phyloP scores from a whole-genome alignment of 2,113 vertebrate species.

The Cettia cetti region DNA sequence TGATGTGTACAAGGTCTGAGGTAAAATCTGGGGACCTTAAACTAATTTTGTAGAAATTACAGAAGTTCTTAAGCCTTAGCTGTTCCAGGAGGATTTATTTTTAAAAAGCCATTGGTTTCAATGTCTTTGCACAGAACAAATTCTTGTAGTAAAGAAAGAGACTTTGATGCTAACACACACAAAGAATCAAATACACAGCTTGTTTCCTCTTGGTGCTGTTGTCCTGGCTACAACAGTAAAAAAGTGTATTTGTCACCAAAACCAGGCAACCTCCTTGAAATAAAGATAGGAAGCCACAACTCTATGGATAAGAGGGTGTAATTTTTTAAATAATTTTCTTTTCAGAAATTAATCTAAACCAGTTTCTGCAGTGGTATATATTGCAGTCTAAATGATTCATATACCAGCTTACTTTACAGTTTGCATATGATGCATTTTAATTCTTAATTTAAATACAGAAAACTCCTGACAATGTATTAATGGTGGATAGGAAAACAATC shows the following conservation, averaged over 20 bases:
- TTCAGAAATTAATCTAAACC: not conserved
- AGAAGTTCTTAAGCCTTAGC: not conserved
- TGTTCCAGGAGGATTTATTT: not conserved
- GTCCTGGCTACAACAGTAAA: not conserved
- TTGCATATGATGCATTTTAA: not conserved
- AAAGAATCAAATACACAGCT: not conserved
- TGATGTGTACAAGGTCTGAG: not conserved
- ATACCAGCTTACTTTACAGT: not conserved
- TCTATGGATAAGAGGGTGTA: not conserved
- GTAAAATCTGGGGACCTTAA: not conserved
- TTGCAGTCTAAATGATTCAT: not conserved
- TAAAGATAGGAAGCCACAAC: not conserved
- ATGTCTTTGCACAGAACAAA: not conserved
- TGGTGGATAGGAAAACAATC: not conserved
- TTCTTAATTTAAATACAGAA: slow-evolving; percentile 30
- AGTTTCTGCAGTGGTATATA: not conserved
- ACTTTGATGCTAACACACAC: not conserved
- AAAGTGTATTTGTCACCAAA: slow-evolving; percentile 4
- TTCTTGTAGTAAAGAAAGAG: not conserved
- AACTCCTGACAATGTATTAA: not conserved
- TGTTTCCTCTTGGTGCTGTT: not conserved
- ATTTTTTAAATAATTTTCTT: not conserved
- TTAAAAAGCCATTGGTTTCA: not conserved
- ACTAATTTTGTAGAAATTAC: not conserved
- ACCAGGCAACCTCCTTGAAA: not conserved